Percentiles rank a stretch among this genome's conserved stretches.
Evolutionary conservation across 1,140 invertebrate genomes (phyloP).

Genomic region (Pissodes strobi): DNA sequence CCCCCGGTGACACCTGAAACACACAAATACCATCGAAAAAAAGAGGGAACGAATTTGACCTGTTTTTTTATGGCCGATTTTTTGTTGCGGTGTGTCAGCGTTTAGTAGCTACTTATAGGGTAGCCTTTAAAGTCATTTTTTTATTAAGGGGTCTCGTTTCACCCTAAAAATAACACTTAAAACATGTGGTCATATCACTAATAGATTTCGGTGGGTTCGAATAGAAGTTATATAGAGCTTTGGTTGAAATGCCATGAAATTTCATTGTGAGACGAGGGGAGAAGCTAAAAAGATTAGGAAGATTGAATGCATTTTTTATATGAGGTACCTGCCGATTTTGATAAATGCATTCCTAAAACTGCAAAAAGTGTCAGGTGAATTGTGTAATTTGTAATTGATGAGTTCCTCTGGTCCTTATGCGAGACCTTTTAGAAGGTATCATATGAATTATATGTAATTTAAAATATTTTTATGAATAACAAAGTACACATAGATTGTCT

Average conservation of each 20-base stretch:
- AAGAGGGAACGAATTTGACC: constrained; percentile 18
- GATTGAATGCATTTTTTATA: not conserved
- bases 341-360: not conserved
- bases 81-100: constrained; percentile 40
- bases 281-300: not conserved
- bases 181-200: not conserved
- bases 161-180: constrained; percentile 4
- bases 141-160: not conserved
- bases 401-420: not conserved
- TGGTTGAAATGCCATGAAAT: not conserved
- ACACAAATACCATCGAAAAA: too few species aligned
- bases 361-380: constrained; percentile 7
- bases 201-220: not conserved
- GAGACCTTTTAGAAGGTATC: too few species aligned
- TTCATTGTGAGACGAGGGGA: not conserved
- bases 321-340: not conserved
- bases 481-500: too few species aligned
- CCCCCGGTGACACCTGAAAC: too few species aligned
- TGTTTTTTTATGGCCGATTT: constrained; percentile 34
- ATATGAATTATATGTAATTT: too few species aligned
- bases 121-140: constrained; percentile 42
- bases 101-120: constrained; percentile 45
- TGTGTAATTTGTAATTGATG: constrained; percentile 9
- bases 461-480: too few species aligned
- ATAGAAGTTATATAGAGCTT: not conserved